phyloP scores from a whole-genome alignment of 2,797 vertebrate species.

The Micromesistius poutassou region DNA sequence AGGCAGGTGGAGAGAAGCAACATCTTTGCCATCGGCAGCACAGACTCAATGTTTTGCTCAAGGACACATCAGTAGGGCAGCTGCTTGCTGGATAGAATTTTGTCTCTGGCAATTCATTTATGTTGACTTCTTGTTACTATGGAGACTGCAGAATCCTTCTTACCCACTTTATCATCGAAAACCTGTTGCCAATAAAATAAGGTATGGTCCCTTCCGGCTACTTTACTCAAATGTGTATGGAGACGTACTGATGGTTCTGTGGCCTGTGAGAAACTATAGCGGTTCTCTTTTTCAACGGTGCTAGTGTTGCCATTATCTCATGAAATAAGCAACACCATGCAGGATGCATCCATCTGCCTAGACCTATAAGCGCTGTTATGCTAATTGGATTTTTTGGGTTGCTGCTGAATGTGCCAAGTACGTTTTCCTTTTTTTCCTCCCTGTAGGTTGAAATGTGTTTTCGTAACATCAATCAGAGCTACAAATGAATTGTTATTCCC shows the following conservation, averaged over 20 bases:
- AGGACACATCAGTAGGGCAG: neutral
- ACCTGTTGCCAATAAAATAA: neutral
- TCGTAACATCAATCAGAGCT: conserved; percentile 62
- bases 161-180: neutral
- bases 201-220: neutral
- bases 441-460: conserved; percentile 55
- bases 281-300: conserved; percentile 20
- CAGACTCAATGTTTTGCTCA: neutral
- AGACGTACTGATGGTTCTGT: neutral
- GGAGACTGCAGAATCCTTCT: neutral
- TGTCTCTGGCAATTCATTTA: neutral
- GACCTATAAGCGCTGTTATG: conserved; percentile 44
- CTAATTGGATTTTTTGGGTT: conserved; percentile 73
- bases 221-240: neutral
- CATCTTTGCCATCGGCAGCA: neutral
- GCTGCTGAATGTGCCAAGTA: conserved; percentile 49
- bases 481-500: conserved; percentile 69
- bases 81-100: neutral
- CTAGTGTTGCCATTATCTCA: conserved; percentile 28
- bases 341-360: conserved; percentile 50
- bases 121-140: neutral
- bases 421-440: conserved; percentile 47
- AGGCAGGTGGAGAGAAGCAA: neutral
- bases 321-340: conserved; percentile 25
- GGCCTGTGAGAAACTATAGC: neutral